These are phyloP conservation scores for Netelia inedita DNA, from an alignment of 2,888 invertebrate genomes.

Conservation along the genomic window DNA sequence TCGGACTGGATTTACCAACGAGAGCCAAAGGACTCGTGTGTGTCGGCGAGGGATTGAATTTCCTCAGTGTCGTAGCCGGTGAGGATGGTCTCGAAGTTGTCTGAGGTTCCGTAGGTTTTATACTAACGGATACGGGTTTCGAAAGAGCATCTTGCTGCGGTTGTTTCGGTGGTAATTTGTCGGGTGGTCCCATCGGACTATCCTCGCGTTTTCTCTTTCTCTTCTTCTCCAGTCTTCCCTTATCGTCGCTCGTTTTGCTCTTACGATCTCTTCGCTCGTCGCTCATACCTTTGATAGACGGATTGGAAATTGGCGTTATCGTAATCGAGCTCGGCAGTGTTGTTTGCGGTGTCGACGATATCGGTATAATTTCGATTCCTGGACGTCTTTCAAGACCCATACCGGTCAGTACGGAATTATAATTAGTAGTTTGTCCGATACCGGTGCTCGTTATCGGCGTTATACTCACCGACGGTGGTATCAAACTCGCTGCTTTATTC, in stretches of 20 bases:
- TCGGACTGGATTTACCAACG: constrained; percentile 87
- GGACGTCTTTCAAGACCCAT: constrained; percentile 90
- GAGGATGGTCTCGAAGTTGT: constrained; percentile 87
- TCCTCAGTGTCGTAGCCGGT: constrained; percentile 89
- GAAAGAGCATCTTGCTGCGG: constrained; percentile 87
- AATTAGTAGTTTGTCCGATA: constrained; percentile 84
- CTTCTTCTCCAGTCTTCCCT: constrained; percentile 88
- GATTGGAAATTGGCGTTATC: constrained; percentile 91
- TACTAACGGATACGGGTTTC: constrained; percentile 91
- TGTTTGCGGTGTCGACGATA: constrained; percentile 88
- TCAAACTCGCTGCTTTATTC: constrained; percentile 86
- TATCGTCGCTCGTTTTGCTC: constrained; percentile 84
- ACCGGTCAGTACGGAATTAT: constrained; percentile 87
- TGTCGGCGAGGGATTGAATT: constrained; percentile 91
- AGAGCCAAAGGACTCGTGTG: constrained; percentile 88
- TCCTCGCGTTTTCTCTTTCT: constrained; percentile 92
- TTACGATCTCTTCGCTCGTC: constrained; percentile 85
- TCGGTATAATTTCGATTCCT: constrained; percentile 95
- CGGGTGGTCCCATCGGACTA: constrained; percentile 92
- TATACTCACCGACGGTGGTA: constrained; percentile 88
- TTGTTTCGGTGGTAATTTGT: constrained; percentile 91
- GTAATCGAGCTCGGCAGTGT: constrained; percentile 93
- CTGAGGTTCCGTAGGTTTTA: constrained; percentile 90
- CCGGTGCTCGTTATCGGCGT: constrained; percentile 86
- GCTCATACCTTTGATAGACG: constrained; percentile 85